Percentiles rank a stretch among this genome's conserved stretches.
Evolutionary conservation across 2,888 invertebrate species (phyloP).

Genomic region (Polia nebulosa): DNA sequence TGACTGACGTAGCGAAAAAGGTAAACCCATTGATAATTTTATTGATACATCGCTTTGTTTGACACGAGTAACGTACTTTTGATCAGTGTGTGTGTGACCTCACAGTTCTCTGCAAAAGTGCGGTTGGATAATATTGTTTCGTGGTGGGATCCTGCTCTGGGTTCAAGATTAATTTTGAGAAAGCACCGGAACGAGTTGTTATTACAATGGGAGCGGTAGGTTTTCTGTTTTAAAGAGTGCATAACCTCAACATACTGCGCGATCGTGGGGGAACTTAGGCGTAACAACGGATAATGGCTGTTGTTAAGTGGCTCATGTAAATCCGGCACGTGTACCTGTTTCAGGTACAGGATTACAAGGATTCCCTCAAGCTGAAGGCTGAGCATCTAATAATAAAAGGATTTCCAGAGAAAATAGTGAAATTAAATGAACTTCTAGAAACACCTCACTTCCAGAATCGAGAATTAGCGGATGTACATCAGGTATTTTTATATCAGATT

Average conservation of each 20-base stretch:
- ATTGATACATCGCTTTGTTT: slow-evolving; percentile 72
- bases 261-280: slow-evolving; percentile 68
- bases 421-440: slow-evolving; percentile 96
- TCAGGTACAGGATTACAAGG: slow-evolving; percentile 97
- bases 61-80: slow-evolving; percentile 79
- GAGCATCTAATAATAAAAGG: slow-evolving; percentile 97
- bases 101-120: slow-evolving; percentile 67
- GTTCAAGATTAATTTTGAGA: slow-evolving; percentile 11
- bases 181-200: slow-evolving; percentile 36
- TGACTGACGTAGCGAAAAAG: slow-evolving; percentile 89
- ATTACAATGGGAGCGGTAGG: slow-evolving; percentile 72
- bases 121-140: slow-evolving; percentile 53
- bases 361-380: slow-evolving; percentile 96
- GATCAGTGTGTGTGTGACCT: slow-evolving; percentile 80
- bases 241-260: slow-evolving; percentile 78
- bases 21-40: slow-evolving; percentile 74
- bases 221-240: slow-evolving; percentile 67
- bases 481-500: slow-evolving; percentile 82
- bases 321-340: slow-evolving; percentile 70
- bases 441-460: slow-evolving; percentile 95
- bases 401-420: slow-evolving; percentile 98
- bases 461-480: slow-evolving; percentile 95
- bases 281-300: slow-evolving; percentile 66
- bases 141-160: slow-evolving; percentile 23
- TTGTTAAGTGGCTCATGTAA: slow-evolving; percentile 59